Evolutionary conservation across 2,113 vertebrate genomes (phyloP).

Genomic region (Plotosus lineatus): DNA sequence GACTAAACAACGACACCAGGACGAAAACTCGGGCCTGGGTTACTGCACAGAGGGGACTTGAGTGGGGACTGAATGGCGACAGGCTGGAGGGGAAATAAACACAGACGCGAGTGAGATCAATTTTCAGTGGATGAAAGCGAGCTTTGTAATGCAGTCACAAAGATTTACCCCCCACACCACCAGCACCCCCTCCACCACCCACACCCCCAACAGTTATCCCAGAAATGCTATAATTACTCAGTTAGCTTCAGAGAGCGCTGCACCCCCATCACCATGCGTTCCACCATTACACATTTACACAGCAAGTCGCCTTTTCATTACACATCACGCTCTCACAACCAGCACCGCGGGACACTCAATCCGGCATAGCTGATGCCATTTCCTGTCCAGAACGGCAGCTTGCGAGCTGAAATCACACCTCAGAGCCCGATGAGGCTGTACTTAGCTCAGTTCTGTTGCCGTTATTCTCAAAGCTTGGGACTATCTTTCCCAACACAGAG

Average conservation of each 20-base stretch:
- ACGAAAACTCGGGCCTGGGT: background rate
- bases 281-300: background rate
- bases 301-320: background rate
- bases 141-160: background rate
- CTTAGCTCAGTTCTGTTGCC: background rate
- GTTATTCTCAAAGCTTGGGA: constrained; percentile 23
- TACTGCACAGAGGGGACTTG: too few species aligned
- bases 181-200: background rate
- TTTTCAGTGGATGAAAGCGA: constrained; percentile 12
- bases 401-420: background rate
- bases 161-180: background rate
- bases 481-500: background rate
- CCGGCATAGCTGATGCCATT: background rate
- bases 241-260: constrained; percentile 11
- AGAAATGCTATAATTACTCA: background rate
- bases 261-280: background rate
- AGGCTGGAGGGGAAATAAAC: background rate
- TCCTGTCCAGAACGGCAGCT: background rate
- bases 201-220: background rate
- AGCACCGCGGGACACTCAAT: constrained; percentile 5
- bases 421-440: background rate
- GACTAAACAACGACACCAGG: background rate
- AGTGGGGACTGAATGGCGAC: too few species aligned
- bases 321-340: background rate
- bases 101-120: background rate